phyloP scores from a whole-genome alignment of 1,140 invertebrate genomes.

The Zaprionus vittiger region DNA sequence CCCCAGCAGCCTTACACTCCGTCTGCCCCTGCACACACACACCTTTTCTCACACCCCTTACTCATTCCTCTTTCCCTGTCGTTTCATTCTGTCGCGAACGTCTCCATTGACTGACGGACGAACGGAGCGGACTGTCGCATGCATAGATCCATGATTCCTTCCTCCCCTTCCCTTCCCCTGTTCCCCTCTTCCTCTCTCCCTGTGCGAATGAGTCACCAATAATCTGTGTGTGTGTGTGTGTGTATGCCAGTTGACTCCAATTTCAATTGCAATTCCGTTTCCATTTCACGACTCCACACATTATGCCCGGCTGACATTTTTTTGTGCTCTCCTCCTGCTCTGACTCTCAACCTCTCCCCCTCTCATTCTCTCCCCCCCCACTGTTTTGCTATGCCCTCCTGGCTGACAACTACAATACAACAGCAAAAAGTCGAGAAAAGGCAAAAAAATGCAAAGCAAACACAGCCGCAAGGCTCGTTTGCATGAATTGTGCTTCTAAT shows the following conservation, averaged over 20 bases:
- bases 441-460: constrained; percentile 36
- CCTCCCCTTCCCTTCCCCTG: constrained; percentile 15
- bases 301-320: constrained; percentile 28
- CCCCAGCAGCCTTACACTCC: neutral
- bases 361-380: neutral
- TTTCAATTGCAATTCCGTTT: constrained; percentile 46
- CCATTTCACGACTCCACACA: constrained; percentile 18
- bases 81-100: constrained; percentile 62
- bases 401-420: constrained; percentile 3
- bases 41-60: neutral
- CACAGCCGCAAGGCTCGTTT: constrained; percentile 38
- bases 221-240: constrained; percentile 36
- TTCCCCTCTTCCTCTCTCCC: neutral
- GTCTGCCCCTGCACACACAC: neutral
- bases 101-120: constrained; percentile 50
- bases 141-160: constrained; percentile 39
- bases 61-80: constrained; percentile 9
- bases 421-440: neutral
- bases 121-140: constrained; percentile 35
- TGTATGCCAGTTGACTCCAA: constrained; percentile 56
- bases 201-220: constrained; percentile 65
- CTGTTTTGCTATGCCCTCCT: neutral
- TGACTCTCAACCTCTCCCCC: too few species aligned
- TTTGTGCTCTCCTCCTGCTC: constrained; percentile 2
- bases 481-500: constrained; percentile 47